phyloP scores from a whole-genome alignment of 2,113 vertebrate species.

The Chionis minor region DNA sequence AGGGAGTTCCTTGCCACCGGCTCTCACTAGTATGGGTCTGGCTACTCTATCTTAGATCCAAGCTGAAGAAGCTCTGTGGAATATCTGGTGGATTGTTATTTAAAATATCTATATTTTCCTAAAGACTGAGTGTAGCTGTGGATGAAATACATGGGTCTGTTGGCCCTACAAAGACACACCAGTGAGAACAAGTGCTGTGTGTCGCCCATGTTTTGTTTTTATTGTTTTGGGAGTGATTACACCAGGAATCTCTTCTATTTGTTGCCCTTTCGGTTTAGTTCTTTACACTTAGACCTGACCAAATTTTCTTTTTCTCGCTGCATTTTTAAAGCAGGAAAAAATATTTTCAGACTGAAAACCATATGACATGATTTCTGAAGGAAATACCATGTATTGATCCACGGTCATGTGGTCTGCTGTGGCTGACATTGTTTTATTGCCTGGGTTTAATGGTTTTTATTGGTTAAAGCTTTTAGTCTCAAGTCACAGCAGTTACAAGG shows the following conservation, averaged over 20 bases:
- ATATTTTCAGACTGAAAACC: background rate
- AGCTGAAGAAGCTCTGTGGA: background rate
- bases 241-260: background rate
- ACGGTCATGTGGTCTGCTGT: background rate
- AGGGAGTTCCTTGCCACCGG: background rate
- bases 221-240: background rate
- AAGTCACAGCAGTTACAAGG: background rate
- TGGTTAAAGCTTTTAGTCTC: conserved; percentile 58
- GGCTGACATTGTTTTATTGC: conserved; percentile 56
- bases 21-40: background rate
- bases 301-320: background rate
- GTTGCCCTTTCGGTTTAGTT: background rate
- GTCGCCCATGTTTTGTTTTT: background rate
- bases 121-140: background rate
- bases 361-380: background rate
- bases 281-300: background rate
- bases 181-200: background rate
- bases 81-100: background rate
- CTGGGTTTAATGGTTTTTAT: conserved; percentile 54
- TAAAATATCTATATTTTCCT: background rate
- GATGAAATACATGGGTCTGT: background rate
- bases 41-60: background rate
- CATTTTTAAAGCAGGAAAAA: background rate
- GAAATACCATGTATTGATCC: conserved; percentile 34
- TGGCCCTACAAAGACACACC: background rate